Percentiles rank a stretch among this genome's conserved stretches.
phyloP scores from a whole-genome alignment of 2,113 vertebrate species.

The Thunnus thynnus region DNA sequence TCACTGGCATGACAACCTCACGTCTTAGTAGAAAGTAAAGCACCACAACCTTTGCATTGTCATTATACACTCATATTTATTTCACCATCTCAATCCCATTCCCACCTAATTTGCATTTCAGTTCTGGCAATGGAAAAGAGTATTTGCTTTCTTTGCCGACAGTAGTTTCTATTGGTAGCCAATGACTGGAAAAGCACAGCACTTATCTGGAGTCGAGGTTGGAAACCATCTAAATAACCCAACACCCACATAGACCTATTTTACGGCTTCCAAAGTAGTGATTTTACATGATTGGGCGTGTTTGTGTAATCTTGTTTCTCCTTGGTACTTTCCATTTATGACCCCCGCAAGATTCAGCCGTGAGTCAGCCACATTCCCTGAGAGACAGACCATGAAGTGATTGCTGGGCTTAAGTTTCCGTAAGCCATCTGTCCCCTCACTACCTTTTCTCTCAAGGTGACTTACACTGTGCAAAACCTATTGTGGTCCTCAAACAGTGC shows the following conservation, averaged over 20 bases:
- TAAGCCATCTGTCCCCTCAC: slow-evolving; percentile 41
- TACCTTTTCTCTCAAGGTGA: slow-evolving; percentile 62
- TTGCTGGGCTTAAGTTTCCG: slow-evolving; percentile 55
- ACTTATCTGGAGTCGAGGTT: slow-evolving; percentile 62
- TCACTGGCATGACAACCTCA: slow-evolving; percentile 13
- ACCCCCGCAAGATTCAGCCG: slow-evolving; percentile 58
- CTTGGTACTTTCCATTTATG: slow-evolving; percentile 80
- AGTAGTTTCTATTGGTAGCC: slow-evolving; percentile 29
- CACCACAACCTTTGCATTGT: slow-evolving; percentile 32
- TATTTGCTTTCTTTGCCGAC: slow-evolving; percentile 43
- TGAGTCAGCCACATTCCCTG: slow-evolving; percentile 67
- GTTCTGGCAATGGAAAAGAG: slow-evolving; percentile 17
- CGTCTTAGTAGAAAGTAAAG: slow-evolving; percentile 6
- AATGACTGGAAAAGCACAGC: slow-evolving; percentile 41
- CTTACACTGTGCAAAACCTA: slow-evolving; percentile 16
- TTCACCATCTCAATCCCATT: slow-evolving; percentile 29
- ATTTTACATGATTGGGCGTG: slow-evolving; percentile 73
- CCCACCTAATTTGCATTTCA: slow-evolving; percentile 30
- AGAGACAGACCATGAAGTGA: slow-evolving; percentile 44
- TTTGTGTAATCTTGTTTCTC: slow-evolving; percentile 82
- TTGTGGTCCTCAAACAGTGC: not conserved
- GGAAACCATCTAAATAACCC: slow-evolving; percentile 70
- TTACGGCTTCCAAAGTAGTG: slow-evolving; percentile 64
- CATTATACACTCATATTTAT: slow-evolving; percentile 23
- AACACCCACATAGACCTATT: slow-evolving; percentile 70